Evolutionary conservation across 1,140 invertebrate genomes (phyloP).

Genomic region (Popillia japonica): DNA sequence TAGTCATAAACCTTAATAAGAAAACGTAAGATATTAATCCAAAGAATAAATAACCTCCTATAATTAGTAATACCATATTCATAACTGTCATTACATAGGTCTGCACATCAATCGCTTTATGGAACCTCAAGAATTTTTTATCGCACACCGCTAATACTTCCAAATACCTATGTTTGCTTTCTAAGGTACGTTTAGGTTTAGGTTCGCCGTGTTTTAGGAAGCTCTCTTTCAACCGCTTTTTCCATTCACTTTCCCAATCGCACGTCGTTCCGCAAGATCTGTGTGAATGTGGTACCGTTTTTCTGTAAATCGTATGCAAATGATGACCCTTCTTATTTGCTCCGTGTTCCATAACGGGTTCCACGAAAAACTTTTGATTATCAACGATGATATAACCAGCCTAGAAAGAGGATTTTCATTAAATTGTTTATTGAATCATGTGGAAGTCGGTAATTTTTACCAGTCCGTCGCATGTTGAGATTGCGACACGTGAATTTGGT

Average conservation of each 20-base stretch:
- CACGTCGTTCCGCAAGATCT: slow-evolving; percentile 53
- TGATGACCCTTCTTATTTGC: slow-evolving; percentile 62
- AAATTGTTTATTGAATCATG: neutral
- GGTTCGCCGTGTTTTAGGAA: slow-evolving; percentile 47
- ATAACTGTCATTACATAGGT: slow-evolving; percentile 75
- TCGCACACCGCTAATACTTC: slow-evolving; percentile 73
- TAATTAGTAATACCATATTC: slow-evolving; percentile 68
- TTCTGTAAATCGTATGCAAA: slow-evolving; percentile 63
- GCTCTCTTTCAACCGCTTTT: slow-evolving; percentile 58
- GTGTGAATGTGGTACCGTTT: slow-evolving; percentile 32
- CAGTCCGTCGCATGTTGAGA: slow-evolving; percentile 71
- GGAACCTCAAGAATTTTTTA: slow-evolving; percentile 71
- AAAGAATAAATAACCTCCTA: neutral
- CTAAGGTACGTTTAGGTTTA: slow-evolving; percentile 49
- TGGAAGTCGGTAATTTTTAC: slow-evolving; percentile 64
- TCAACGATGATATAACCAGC: slow-evolving; percentile 62
- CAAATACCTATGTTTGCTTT: slow-evolving; percentile 65
- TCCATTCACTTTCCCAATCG: slow-evolving; percentile 63
- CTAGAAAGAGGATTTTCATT: slow-evolving; percentile 51
- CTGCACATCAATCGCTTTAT: slow-evolving; percentile 69
- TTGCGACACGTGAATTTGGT: slow-evolving; percentile 63
- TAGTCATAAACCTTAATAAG: slow-evolving; percentile 66
- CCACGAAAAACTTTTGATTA: slow-evolving; percentile 63
- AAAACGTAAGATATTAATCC: neutral
- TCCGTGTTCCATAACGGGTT: slow-evolving; percentile 60